Conservation (phyloP, 2,113 vertebrate genomes). For the Pogonocichla stellata region DNA sequence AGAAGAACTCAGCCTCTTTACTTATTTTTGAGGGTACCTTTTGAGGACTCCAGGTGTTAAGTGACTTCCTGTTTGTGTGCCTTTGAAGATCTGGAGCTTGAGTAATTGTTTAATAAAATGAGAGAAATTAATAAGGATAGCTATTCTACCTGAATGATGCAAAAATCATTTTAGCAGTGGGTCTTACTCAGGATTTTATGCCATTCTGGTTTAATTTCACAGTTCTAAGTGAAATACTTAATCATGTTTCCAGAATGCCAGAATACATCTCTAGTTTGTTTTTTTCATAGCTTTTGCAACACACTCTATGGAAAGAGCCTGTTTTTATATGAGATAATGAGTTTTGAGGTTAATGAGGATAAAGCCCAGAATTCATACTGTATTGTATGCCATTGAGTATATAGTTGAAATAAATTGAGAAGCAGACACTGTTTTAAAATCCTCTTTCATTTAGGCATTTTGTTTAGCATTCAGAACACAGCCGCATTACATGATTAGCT, state of each 20-base stretch:
- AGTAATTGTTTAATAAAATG: not conserved
- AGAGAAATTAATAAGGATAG: not conserved
- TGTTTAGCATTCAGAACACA: constrained; percentile 59
- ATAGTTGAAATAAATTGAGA: constrained; percentile 41
- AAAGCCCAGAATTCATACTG: constrained; percentile 2
- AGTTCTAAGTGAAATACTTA: not conserved
- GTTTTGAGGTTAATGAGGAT: constrained; percentile 35
- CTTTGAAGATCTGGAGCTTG: not conserved
- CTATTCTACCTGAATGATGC: not conserved
- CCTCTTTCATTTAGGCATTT: constrained; percentile 45
- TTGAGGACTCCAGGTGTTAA: not conserved
- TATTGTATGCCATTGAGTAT: not conserved
- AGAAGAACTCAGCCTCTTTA: not conserved
- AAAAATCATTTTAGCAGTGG: not conserved
- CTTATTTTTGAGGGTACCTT: not conserved
- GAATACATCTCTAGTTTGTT: not conserved
- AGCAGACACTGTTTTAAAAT: constrained; percentile 47
- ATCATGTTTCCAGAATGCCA: not conserved
- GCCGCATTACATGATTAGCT: constrained; percentile 45
- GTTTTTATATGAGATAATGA: not conserved
- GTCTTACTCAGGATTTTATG: not conserved
- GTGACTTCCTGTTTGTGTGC: not conserved
- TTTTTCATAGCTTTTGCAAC: not conserved
- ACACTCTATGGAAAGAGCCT: not conserved
- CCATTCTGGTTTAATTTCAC: not conserved